phyloP scores from a whole-genome alignment of 2,113 vertebrate genomes.

The Probosciger aterrimus region DNA sequence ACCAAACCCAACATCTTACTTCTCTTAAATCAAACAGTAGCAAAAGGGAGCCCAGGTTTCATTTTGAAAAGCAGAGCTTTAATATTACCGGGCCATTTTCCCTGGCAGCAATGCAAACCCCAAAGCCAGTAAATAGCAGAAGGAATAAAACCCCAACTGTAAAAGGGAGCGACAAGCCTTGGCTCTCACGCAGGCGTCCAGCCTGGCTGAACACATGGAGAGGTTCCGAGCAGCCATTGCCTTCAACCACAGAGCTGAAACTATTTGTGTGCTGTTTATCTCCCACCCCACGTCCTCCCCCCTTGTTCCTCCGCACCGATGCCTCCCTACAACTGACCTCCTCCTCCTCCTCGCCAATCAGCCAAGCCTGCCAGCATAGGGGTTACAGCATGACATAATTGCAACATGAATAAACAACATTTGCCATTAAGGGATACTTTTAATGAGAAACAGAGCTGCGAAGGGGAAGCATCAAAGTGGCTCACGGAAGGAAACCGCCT shows the following conservation, averaged over 20 bases:
- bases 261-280: background rate
- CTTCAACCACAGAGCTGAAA: background rate
- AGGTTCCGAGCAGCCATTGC: background rate
- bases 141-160: background rate
- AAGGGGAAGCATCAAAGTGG: constrained; percentile 82
- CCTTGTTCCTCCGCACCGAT: background rate
- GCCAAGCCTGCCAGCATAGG: constrained; percentile 52
- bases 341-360: constrained; percentile 40
- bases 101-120: background rate
- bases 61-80: background rate
- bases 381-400: constrained; percentile 77
- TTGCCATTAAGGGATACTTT: constrained; percentile 80
- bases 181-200: background rate
- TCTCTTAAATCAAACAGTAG: background rate
- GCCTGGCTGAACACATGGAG: background rate
- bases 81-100: background rate
- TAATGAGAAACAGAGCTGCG: constrained; percentile 84
- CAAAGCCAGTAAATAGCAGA: background rate
- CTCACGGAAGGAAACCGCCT: constrained; percentile 84
- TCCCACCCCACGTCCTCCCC: background rate
- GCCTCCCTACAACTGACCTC: constrained; percentile 22
- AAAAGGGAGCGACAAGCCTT: background rate
- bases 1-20: background rate
- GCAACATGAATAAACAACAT: constrained; percentile 77
- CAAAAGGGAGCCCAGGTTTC: background rate